phyloP scores from a whole-genome alignment of 2,113 vertebrate species.

The Nyctereutes procyonoides region DNA sequence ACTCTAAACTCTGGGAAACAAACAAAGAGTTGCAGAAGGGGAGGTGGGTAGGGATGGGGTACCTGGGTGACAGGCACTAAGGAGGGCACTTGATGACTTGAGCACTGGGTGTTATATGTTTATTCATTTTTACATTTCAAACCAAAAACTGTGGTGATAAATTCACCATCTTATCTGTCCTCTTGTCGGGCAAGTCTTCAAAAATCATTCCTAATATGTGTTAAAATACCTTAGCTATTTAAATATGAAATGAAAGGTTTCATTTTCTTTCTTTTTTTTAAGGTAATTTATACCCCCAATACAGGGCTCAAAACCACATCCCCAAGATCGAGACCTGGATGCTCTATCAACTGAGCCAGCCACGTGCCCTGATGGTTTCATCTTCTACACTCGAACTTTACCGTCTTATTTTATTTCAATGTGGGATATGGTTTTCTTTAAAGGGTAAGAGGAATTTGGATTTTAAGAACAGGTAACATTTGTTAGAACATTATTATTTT shows the following conservation, averaged over 20 bases:
- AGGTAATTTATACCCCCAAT: not conserved
- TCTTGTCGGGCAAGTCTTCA: not conserved
- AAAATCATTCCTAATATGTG: not conserved
- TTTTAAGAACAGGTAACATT: constrained; percentile 45
- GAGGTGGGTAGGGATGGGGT: too few species aligned
- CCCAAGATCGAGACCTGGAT: not conserved
- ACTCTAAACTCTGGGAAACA: too few species aligned
- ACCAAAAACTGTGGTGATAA: constrained; percentile 11
- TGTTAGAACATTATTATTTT: constrained; percentile 36
- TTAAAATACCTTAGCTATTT: constrained; percentile 34
- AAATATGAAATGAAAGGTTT: constrained; percentile 2
- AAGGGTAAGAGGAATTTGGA: not conserved
- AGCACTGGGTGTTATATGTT: not conserved
- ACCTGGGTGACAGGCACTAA: too few species aligned
- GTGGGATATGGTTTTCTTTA: not conserved
- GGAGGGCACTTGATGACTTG: too few species aligned
- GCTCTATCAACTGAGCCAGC: not conserved
- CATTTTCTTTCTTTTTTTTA: constrained; percentile 13
- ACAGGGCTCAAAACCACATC: not conserved
- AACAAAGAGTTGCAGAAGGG: too few species aligned
- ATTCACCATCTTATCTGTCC: constrained; percentile 23
- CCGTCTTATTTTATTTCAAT: not conserved
- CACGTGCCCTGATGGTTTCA: not conserved
- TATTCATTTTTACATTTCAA: constrained; percentile 38
- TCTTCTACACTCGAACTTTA: constrained; percentile 49